phyloP scores from a whole-genome alignment of 2,888 invertebrate genomes.

The Drosophila picticornis region DNA sequence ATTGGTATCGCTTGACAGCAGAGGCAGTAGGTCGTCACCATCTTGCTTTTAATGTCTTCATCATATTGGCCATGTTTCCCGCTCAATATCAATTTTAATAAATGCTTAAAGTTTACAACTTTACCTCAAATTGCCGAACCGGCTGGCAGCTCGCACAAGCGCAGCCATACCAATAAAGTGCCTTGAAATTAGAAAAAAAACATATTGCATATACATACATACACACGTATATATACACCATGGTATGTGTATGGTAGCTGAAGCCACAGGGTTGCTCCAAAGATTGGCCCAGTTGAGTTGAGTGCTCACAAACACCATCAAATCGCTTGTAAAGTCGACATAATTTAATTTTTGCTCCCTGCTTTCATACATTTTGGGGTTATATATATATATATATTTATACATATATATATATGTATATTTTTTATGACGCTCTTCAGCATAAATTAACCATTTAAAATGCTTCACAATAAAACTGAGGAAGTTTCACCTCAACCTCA shows the following conservation, averaged over 20 bases:
- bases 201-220: neutral
- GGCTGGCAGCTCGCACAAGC: slow-evolving; percentile 13
- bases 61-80: slow-evolving; percentile 4
- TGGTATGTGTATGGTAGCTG: neutral
- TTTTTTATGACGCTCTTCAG: slow-evolving; percentile 38
- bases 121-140: slow-evolving; percentile 32
- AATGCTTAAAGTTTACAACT: slow-evolving; percentile 40
- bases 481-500: slow-evolving; percentile 16
- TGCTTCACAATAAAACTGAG: slow-evolving; percentile 34
- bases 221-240: neutral
- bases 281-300: slow-evolving; percentile 13
- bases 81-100: slow-evolving; percentile 36
- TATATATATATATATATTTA: slow-evolving; percentile 8
- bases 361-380: slow-evolving; percentile 13
- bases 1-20: neutral
- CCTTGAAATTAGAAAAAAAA: slow-evolving; percentile 30
- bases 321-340: slow-evolving; percentile 60
- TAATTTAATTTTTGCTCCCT: slow-evolving; percentile 65
- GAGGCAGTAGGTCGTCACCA: neutral
- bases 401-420: slow-evolving; percentile 18
- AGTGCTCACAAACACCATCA: slow-evolving; percentile 25
- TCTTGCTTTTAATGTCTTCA: slow-evolving; percentile 22
- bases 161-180: slow-evolving; percentile 24
- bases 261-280: slow-evolving; percentile 25
- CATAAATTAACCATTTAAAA: slow-evolving; percentile 55